Base-by-base conservation (phyloP, 2,888 invertebrate species). In the Stegana nigrithorax region DNA sequence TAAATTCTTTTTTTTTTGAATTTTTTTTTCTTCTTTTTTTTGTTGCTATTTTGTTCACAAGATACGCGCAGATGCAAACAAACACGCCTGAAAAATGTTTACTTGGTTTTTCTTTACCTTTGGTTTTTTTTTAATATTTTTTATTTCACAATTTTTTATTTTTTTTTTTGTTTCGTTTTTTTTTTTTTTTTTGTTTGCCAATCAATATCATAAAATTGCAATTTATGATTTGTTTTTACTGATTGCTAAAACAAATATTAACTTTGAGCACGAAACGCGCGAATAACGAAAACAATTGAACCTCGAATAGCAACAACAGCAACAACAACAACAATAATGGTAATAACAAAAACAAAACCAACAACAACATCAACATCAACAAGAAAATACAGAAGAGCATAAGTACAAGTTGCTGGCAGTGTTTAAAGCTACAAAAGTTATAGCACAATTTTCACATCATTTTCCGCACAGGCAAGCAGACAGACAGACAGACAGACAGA, bases 361-460 rank as follows among this genome's bases (percentile, higher is more conserved):
- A 17, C 7, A 47, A 23, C 6, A 14, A 10, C 39, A 39, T n/a
- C 4, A 39, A 29, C 6, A 29, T 21, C 45, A 19, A 45, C 12
- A 19, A n/a, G 4, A 42, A 10, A 10, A 42, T 10, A 17, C 5
- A 42, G 7, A n/a, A 25, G 6, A 26, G 8, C 32, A 55, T 29
- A 19, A 29, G n/a, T 29, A 4, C 10, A 29, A 45, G 58, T 19
- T 47, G 64, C 68, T 56, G n/a, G n/a, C n/a, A n/a, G n/a, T n/a
- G n/a, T n/a, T n/a, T n/a, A n/a, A n/a, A n/a, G 64, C 73, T 59
- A 64, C 62, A 71, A 75, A 75, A 75, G 80, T 78, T 76, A 75
- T 80, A 78, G 76, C 73, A 80, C 81, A 80, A 79, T 80, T 80
- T 80, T 80, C 81, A 80, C 80, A 80, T 80, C 73, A 79, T 80